Percentiles rank a stretch among this genome's conserved stretches.
phyloP scores from a whole-genome alignment of 2,888 invertebrate genomes.

The Panopea generosa region DNA sequence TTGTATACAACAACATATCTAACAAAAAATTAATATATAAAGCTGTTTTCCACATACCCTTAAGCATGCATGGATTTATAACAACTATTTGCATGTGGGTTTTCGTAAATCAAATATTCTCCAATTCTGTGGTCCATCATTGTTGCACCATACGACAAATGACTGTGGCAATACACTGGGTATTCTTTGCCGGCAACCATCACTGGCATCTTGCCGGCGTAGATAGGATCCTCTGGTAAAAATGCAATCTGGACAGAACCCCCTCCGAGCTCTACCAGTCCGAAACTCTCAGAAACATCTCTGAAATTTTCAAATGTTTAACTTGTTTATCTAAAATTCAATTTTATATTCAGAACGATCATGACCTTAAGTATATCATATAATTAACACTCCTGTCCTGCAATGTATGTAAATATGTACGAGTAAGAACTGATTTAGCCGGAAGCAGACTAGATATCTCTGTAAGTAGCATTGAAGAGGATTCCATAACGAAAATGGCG shows the following conservation, averaged over 20 bases:
- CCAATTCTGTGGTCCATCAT: conserved; percentile 70
- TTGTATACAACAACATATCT: no score
- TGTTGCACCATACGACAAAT: conserved; percentile 79
- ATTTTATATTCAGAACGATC: no score
- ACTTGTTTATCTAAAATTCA: not conserved
- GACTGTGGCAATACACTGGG: conserved; percentile 82
- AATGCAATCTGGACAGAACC: conserved; percentile 87
- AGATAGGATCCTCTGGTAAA: conserved; percentile 77
- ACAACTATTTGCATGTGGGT: conserved; percentile 59
- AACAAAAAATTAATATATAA: no score
- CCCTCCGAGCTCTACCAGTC: conserved; percentile 87
- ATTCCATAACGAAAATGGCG: no score
- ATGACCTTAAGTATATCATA: no score
- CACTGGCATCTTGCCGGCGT: conserved; percentile 81
- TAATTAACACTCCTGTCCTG: no score
- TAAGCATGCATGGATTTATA: conserved; percentile 75
- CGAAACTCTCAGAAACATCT: conserved; percentile 78
- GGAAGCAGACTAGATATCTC: no score
- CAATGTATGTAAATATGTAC: no score
- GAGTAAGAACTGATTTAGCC: no score
- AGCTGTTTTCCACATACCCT: conserved; percentile 51
- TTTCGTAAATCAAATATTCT: conserved; percentile 54
- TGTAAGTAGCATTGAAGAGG: no score
- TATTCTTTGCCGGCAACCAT: conserved; percentile 74
- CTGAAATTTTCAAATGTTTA: no score